These are phyloP conservation scores for Parnassius mnemosyne DNA, from an alignment of 2,888 invertebrate genomes.

Conservation along the genomic window DNA sequence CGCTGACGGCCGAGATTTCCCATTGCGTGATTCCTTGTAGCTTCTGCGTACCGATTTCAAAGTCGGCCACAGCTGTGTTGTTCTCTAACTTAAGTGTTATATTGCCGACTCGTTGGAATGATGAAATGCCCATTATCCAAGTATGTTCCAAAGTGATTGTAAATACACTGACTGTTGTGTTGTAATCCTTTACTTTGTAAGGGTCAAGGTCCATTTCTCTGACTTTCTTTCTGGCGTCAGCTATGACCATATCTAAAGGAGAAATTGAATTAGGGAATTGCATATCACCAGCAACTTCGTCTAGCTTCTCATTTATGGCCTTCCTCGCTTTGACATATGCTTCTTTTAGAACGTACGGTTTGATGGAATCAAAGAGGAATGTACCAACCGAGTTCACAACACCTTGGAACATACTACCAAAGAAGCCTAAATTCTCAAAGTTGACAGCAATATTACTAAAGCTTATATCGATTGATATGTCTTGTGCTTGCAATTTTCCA, in stretches of 20 bases:
- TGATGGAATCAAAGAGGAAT: slow-evolving; percentile 92
- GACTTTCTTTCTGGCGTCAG: slow-evolving; percentile 86
- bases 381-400: slow-evolving; percentile 90
- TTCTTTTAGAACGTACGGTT: slow-evolving; percentile 89
- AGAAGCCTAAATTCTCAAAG: slow-evolving; percentile 90
- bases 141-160: slow-evolving; percentile 86
- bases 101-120: slow-evolving; percentile 90
- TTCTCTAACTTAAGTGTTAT: slow-evolving; percentile 87
- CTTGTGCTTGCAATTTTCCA: slow-evolving; percentile 88
- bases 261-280: slow-evolving; percentile 92
- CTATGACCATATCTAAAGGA: slow-evolving; percentile 90
- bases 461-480: slow-evolving; percentile 88
- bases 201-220: slow-evolving; percentile 86
- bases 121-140: slow-evolving; percentile 88
- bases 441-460: slow-evolving; percentile 89
- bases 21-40: slow-evolving; percentile 89
- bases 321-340: slow-evolving; percentile 87
- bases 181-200: slow-evolving; percentile 85
- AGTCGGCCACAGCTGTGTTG: slow-evolving; percentile 82
- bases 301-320: slow-evolving; percentile 87
- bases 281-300: slow-evolving; percentile 84
- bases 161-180: slow-evolving; percentile 85
- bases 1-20: slow-evolving; percentile 86
- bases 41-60: slow-evolving; percentile 90
- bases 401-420: slow-evolving; percentile 85